Evolutionary conservation across 2,888 invertebrate species (phyloP).

Genomic region (Tillus elongatus): DNA sequence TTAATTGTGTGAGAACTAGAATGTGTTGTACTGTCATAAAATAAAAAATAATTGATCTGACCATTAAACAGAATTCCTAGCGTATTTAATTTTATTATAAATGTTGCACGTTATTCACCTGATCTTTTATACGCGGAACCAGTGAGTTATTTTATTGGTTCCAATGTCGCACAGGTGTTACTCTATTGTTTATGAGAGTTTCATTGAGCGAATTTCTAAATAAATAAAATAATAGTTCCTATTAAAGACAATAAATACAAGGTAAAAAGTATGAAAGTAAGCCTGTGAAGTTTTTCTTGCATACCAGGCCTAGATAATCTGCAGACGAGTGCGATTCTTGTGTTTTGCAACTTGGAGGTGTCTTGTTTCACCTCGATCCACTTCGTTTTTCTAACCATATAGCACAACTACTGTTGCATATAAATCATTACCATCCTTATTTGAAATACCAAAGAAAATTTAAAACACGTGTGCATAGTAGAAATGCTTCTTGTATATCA

Average conservation of each 20-base stretch:
- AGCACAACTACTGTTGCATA: constrained; percentile 24
- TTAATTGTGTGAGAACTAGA: no score
- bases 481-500: no score
- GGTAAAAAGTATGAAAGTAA: constrained; percentile 30
- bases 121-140: no score
- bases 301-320: constrained; percentile 32
- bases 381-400: constrained; percentile 22
- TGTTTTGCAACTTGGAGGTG: constrained; percentile 27
- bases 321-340: constrained; percentile 25
- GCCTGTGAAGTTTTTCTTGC: constrained; percentile 29
- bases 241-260: constrained; percentile 36
- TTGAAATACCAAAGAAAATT: no score
- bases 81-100: no score
- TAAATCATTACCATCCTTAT: constrained; percentile 22
- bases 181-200: constrained; percentile 32
- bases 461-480: no score
- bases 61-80: no score
- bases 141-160: constrained; percentile 17
- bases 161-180: constrained; percentile 35
- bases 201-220: constrained; percentile 35
- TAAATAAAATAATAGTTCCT: constrained; percentile 31
- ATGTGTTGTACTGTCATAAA: no score
- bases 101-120: no score
- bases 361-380: constrained; percentile 30
- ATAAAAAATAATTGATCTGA: no score